Percentiles rank a stretch among this genome's conserved stretches.
Conservation (phyloP, 2,888 invertebrate species). For the Cerastis leucographa region DNA sequence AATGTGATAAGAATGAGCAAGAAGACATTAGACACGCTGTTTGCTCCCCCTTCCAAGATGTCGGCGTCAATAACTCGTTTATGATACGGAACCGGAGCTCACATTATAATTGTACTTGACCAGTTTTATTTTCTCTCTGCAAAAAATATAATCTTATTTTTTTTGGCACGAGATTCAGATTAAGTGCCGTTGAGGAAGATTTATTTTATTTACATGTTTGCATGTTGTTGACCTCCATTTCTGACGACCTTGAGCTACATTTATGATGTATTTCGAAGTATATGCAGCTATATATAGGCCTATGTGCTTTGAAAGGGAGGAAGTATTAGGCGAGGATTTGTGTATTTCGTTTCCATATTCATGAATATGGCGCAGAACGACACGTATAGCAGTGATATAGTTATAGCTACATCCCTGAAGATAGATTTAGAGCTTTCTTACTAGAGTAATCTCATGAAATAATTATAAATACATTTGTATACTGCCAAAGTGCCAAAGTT, state of each 20-base stretch:
- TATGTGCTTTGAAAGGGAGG: background rate
- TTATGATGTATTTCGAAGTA: constrained; percentile 22
- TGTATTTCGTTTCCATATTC: background rate
- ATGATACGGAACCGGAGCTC: constrained; percentile 21
- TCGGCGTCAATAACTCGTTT: background rate
- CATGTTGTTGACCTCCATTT: constrained; percentile 31
- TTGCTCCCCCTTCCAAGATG: background rate
- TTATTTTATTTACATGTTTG: constrained; percentile 38
- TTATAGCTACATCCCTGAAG: no score
- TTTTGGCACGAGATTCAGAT: constrained; percentile 33
- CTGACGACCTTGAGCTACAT: background rate
- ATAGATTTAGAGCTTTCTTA: no score
- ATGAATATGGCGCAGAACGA: no score
- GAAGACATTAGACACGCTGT: background rate
- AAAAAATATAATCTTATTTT: constrained; percentile 44
- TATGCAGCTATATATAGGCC: background rate
- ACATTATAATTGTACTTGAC: background rate
- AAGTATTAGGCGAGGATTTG: background rate
- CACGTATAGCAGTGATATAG: no score
- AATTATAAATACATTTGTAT: no score
- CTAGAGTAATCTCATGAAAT: no score
- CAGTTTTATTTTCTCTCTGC: constrained; percentile 5
- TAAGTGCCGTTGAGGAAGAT: constrained; percentile 36
- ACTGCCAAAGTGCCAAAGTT: no score
- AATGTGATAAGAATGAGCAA: no score